phyloP scores from a whole-genome alignment of 2,797 vertebrate genomes.

The Platyrinchus mystaceus region DNA sequence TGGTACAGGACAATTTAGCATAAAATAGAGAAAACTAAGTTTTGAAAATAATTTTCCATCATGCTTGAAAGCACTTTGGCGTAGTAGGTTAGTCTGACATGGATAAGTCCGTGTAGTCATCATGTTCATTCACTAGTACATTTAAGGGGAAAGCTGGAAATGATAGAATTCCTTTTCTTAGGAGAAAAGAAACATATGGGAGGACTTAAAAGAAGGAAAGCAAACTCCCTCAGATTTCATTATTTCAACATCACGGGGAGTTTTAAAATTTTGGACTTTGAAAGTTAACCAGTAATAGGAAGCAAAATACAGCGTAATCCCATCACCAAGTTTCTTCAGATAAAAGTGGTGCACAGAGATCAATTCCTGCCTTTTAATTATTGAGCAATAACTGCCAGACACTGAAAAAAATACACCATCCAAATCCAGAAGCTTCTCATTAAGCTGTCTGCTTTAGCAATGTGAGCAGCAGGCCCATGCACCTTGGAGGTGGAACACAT shows the following conservation, averaged over 20 bases:
- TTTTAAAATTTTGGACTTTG: too few relatives aligned
- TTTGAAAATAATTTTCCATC: background rate
- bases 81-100: background rate
- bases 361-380: conserved; percentile 15
- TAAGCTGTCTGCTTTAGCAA: background rate
- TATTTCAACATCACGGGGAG: too few relatives aligned
- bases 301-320: background rate
- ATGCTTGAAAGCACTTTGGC: background rate
- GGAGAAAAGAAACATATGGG: background rate
- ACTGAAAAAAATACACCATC: background rate
- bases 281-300: background rate
- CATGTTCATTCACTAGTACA: background rate
- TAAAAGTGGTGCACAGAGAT: background rate
- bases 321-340: background rate
- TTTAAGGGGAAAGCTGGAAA: background rate
- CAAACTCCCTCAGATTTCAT: too few relatives aligned
- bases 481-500: background rate
- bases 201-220: background rate
- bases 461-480: background rate
- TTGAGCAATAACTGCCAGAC: background rate
- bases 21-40: background rate
- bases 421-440: background rate
- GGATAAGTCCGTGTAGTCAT: background rate
- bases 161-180: background rate
- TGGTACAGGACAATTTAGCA: background rate